Base-by-base conservation (phyloP, 2,113 vertebrate genomes). In the Telmatochromis bifrenatus region DNA sequence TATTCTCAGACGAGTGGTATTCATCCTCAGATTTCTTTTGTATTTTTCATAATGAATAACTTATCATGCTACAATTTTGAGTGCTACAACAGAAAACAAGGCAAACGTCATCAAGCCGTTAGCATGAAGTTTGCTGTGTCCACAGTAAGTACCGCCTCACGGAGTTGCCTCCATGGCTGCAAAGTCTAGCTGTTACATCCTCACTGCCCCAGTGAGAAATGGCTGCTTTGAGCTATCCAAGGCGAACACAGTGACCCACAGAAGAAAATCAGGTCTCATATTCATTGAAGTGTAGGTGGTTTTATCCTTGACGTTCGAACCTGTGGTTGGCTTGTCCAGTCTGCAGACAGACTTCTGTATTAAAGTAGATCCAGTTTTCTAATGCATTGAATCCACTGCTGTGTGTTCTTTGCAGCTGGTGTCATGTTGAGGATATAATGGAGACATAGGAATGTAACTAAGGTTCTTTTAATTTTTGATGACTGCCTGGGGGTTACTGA, bases 151-250 rank as follows among this genome's bases (percentile, higher is more conserved):
- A 77, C 26, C 21, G 7, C 23, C 31, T 58, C 5, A 37, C n/a
- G 3, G 51, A 75, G 33, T 23, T 62, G 31, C 58, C 19, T 35
- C 13, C 6, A 5, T 28, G 21, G 45, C 79, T 35, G 37, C 49
- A 37, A 53, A 79, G 45, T 79, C 15, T 21, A 45, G 70, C 53
- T 87, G 77, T 80, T 62, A 62, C 37, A 51, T 81, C 80, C 79
- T 53, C n/a, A 56, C 77, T 93, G 88, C 89, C 84, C 89, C 85
- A 91, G 84, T 88, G 87, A 92, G 87, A 88, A 89, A 89, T 14
- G 88, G 87, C 81, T 39, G 83, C 82, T 85, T 42, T 84, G 87
- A 90, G 82, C 73, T 23, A 58, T 51, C 58, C 11, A 26, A 70
- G 84, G 82, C 39, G 7, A 19, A 87, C 82, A 73, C 87, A 13